Evolutionary conservation across 2,797 vertebrate species (phyloP), one percentile per base, ranked within the genome.

Genomic region (Smutsia gigantea): DNA sequence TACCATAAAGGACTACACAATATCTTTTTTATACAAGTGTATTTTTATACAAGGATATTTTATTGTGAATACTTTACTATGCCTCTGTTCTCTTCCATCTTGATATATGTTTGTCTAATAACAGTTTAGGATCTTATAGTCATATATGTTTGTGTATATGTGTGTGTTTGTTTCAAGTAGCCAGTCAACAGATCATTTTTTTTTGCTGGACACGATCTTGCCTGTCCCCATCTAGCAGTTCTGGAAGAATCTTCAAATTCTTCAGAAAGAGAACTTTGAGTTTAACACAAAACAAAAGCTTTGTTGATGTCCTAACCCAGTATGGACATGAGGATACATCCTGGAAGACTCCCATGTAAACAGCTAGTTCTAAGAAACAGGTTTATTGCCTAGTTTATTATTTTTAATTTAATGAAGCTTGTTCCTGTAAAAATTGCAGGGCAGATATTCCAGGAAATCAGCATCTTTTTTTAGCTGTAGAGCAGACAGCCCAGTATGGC

Each of bases 371-470:
- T 96, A 96, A 96, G 89, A 97, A 96, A 90, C 79, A 95, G 86
- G 88, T 94, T 97, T 46, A 96, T 82, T 69, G 84, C 81, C 87
- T 57, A 77, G 81, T 68, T 95, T 97, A 87, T 96, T 96, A 66
- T 91, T 96, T 91, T 97, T 95, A 97, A 96, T 94, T 94, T 92
- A 97, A 98, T 97, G 97, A 97, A 74, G 66, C 92, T 96, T 83
- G 46, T 98, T 98, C 97, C 97, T 97, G 96, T 97, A 98, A 97
- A 97, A 96, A 68, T 90, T 71, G 53, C 84, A 95, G 72, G 89
- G 92, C 71, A 92, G 89, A 93, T 92, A 96, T 98, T 98, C 97
- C 97, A 94, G 97, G 97, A 98, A 98, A 89, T 71, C 37, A 55
- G 49, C 91, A 90, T 97, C 97, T 96, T 92, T 93, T 96, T 96